Base-by-base conservation (phyloP, 2,113 vertebrate genomes). In the Polypterus senegalus region DNA sequence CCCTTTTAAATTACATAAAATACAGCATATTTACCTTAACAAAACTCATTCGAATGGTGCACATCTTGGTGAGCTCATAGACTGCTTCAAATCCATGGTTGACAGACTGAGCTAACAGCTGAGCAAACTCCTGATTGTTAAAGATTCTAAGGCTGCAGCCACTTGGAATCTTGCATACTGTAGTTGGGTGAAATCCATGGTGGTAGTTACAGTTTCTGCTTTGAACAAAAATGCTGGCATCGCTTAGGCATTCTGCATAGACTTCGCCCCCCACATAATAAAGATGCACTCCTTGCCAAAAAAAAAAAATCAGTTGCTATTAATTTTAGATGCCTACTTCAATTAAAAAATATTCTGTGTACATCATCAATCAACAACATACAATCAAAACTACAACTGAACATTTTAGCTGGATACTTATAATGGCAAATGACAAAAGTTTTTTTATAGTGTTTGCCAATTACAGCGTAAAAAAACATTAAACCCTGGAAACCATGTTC, bases 31-130 rank as follows among this genome's bases (percentile, higher is more conserved):
- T 81, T 74, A 97, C 94, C 91, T 98, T 97, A 67, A 98, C 94
- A 70, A 97, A 98, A 79, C 94, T 97, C 94, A 97, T 97, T 53
- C 95, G 89, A 72, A 98, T 98, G 71, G 94, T 97, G 65, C 95
- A 98, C 95, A 97, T 98, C 82, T 97, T 98, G 69, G 94, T 98
- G 63, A 98, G 93, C 80, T 98, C 93, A 57, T 98, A 97, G 0
- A 98, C 94, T 0, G 94, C 94, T 79, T 98, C 94, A 64, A 98
- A 98, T 57, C 94, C 94, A 43, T 97, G 94, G 73, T 97, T 98
- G 68, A 97, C 94, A 1, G 94, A 97, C 73, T 97, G 94, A 56
- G 94, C 92, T 74, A 98, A 77, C 56, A 98, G 93, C 81, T 96
- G 92, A 62, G 94, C 94, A 5, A 98, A 98, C 70, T 97, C 94